phyloP scores from a whole-genome alignment of 2,113 vertebrate genomes.

The Mesembrinibis cayennensis region DNA sequence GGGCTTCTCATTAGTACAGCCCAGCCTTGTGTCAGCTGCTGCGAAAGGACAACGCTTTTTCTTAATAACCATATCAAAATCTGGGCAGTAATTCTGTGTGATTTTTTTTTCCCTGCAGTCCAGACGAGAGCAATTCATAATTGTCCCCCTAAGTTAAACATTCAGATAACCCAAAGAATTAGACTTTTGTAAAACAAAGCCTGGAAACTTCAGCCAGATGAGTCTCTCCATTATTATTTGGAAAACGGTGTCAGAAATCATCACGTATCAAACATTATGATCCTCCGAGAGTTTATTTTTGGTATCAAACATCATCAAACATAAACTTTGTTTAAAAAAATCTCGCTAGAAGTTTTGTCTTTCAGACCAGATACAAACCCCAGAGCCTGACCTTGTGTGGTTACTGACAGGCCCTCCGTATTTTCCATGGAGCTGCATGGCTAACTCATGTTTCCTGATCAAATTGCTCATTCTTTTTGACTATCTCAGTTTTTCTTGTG shows the following conservation, averaged over 20 bases:
- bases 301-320: neutral
- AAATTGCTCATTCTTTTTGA: constrained; percentile 3
- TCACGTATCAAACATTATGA: neutral
- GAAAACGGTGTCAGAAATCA: constrained; percentile 31
- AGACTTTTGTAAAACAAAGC: constrained; percentile 15
- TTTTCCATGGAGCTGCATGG: constrained; percentile 9
- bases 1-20: neutral
- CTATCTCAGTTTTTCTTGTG: constrained; percentile 3
- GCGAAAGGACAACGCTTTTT: neutral
- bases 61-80: neutral
- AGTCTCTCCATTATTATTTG: constrained; percentile 21
- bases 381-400: neutral
- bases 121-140: constrained; percentile 43
- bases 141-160: constrained; percentile 51
- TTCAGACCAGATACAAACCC: constrained; percentile 13
- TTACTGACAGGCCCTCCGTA: neutral
- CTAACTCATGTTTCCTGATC: constrained; percentile 17
- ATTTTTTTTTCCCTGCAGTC: neutral
- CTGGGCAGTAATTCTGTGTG: neutral
- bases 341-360: neutral
- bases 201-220: constrained; percentile 1
- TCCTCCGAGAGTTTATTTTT: neutral
- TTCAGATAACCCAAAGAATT: constrained; percentile 14
- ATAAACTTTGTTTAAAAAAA: neutral
- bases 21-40: neutral